Conservation (phyloP, 2,797 vertebrate genomes). For the Pangasius djambal region DNA sequence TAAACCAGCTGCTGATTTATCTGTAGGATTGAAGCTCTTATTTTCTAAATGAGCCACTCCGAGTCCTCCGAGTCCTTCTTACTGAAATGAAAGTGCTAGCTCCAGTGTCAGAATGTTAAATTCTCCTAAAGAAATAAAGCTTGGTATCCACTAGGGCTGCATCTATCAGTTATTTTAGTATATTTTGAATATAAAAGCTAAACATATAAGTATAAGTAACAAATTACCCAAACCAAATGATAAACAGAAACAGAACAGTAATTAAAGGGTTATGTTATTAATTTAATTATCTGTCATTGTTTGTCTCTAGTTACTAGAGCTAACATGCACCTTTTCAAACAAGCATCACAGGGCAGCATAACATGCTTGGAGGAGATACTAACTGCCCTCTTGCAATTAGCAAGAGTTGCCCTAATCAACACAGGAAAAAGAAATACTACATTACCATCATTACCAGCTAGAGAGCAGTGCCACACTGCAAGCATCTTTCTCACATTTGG, state of each 20-base stretch:
- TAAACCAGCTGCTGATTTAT: constrained; percentile 35
- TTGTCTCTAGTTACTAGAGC: not conserved
- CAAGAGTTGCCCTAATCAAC: not conserved
- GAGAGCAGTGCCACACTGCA: not conserved
- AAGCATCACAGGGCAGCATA: not conserved
- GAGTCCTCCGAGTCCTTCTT: not conserved
- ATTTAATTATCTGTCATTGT: not conserved
- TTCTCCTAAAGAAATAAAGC: not conserved
- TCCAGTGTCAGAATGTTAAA: constrained; percentile 1
- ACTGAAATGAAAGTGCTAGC: not conserved
- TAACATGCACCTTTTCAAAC: not conserved
- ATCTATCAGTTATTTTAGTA: not conserved
- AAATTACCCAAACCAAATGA: not conserved
- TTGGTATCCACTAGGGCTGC: not conserved
- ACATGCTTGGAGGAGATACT: not conserved
- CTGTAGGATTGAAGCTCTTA: constrained; percentile 1
- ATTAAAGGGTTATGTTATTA: not conserved
- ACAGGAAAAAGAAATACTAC: not conserved
- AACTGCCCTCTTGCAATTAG: not conserved
- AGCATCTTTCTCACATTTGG: not conserved
- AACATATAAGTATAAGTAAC: constrained; percentile 6
- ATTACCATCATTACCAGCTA: not conserved
- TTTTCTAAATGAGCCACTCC: constrained; percentile 9
- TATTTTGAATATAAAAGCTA: not conserved
- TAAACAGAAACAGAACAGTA: not conserved